phyloP scores from a whole-genome alignment of 1,140 invertebrate genomes.

The Neodiprion virginianus region DNA sequence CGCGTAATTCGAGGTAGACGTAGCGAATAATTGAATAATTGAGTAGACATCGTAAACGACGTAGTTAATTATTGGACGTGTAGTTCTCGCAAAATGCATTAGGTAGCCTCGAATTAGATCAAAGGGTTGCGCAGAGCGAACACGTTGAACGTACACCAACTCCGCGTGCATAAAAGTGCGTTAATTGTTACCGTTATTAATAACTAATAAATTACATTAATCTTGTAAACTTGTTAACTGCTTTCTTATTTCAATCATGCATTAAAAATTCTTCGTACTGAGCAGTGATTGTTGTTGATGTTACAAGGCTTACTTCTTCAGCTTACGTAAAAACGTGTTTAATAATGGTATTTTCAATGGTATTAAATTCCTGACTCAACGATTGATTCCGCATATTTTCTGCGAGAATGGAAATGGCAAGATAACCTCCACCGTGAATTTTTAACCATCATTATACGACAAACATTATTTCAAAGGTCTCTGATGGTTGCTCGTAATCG shows the following conservation, averaged over 20 bases:
- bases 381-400: not conserved
- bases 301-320: no score
- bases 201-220: no score
- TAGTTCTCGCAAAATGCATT: not conserved
- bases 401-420: not conserved
- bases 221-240: no score
- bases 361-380: not conserved
- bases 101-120: not conserved
- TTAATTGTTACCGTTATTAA: no score
- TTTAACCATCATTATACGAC: not conserved
- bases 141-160: not conserved
- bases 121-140: not conserved
- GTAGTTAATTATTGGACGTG: not conserved
- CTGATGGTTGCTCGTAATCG: no score
- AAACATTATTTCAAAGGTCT: not conserved
- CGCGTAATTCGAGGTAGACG: not conserved
- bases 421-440: not conserved
- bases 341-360: not conserved
- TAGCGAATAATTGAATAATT: conserved; percentile 5
- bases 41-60: not conserved
- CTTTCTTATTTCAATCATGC: no score
- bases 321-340: not conserved
- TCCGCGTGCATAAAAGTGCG: no score
- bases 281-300: no score
- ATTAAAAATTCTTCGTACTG: no score